Evolutionary conservation across 2,888 invertebrate species (phyloP).

Genomic region (Cheilosia grossa): DNA sequence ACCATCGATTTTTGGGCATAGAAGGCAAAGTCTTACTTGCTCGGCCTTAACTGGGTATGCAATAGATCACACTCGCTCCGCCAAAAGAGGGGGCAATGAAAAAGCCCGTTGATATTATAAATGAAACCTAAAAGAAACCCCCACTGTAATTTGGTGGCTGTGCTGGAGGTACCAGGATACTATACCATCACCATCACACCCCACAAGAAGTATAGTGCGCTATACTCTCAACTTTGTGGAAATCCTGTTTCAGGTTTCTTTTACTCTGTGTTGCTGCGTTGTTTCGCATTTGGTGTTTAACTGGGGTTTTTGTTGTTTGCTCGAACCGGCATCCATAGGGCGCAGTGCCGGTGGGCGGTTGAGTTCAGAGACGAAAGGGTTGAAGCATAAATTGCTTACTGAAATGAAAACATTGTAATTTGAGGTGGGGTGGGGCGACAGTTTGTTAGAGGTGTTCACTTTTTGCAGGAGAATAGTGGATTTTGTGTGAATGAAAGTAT

Average conservation of each 20-base stretch:
- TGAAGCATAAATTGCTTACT: slow-evolving; percentile 52
- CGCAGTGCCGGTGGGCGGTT: background rate
- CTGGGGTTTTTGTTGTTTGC: slow-evolving; percentile 60
- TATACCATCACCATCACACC: background rate
- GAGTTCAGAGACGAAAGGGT: slow-evolving; percentile 7
- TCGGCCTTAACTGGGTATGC: slow-evolving; percentile 47
- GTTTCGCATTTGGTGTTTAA: slow-evolving; percentile 68
- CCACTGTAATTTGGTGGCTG: slow-evolving; percentile 11
- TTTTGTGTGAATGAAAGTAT: slow-evolving; percentile 34
- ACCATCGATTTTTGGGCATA: slow-evolving; percentile 51
- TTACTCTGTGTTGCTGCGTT: slow-evolving; percentile 40
- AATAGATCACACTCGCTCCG: slow-evolving; percentile 64
- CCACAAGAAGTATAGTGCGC: background rate
- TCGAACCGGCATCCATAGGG: slow-evolving; percentile 16
- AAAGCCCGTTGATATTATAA: slow-evolving; percentile 23
- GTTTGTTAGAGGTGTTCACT: slow-evolving; percentile 3
- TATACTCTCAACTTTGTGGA: slow-evolving; percentile 36
- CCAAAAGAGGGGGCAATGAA: slow-evolving; percentile 11
- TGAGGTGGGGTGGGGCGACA: background rate
- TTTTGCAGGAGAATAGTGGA: slow-evolving; percentile 6
- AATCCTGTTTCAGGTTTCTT: slow-evolving; percentile 54
- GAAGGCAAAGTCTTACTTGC: slow-evolving; percentile 49
- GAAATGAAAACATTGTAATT: slow-evolving; percentile 54
- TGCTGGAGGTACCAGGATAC: background rate
- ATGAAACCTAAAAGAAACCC: slow-evolving; percentile 42